A percentile compares a stretch with the other conserved stretches of the same genome.
Evolutionary conservation across 2,113 vertebrate species (phyloP).

Genomic region (Vombatus ursinus): DNA sequence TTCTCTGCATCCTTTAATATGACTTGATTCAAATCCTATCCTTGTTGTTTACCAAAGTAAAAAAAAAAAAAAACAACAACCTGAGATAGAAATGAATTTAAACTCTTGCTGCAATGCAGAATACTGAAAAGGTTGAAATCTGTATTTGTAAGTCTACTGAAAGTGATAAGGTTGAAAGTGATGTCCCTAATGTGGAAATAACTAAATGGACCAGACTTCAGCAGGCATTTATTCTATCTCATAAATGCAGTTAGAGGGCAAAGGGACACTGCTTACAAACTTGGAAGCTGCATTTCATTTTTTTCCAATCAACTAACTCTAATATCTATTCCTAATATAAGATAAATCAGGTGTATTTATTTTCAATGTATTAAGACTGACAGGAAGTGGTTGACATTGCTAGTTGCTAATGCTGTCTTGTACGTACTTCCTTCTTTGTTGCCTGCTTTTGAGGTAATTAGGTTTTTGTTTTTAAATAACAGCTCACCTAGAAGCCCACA

Average conservation of each 20-base stretch:
- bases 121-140: conserved; percentile 2
- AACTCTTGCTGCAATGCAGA: neutral
- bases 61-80: neutral
- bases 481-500: neutral
- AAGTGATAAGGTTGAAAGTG: neutral
- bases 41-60: neutral
- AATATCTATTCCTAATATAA: neutral
- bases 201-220: neutral
- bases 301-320: neutral
- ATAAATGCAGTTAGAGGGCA: neutral
- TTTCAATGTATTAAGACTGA: neutral
- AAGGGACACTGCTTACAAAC: neutral
- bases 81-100: neutral
- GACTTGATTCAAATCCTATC: neutral
- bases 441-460: neutral
- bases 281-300: neutral
- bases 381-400: neutral
- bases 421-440: neutral
- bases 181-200: neutral
- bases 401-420: neutral
- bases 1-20: neutral
- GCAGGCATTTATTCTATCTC: neutral
- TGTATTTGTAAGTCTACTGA: neutral
- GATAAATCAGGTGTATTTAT: neutral
- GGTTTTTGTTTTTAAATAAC: neutral